Conservation (phyloP, 2,113 vertebrate genomes). For the Globicephala melas region DNA sequence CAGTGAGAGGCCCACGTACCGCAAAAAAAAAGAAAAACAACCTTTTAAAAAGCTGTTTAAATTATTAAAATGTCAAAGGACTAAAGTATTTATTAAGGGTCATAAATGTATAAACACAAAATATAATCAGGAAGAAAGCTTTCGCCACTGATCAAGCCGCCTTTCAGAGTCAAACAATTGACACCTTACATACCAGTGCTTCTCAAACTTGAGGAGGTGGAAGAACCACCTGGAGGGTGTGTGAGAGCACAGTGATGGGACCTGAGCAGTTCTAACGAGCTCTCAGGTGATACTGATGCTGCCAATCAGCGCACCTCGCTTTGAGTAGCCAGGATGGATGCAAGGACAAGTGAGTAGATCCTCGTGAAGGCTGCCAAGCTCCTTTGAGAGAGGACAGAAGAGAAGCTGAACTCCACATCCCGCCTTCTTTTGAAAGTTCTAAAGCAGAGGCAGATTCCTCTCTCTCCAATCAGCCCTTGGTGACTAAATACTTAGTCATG, state of each 20-base stretch:
- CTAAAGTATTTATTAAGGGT: background rate
- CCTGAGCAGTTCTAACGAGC: background rate
- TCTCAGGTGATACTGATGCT: background rate
- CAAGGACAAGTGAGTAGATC: fast-evolving
- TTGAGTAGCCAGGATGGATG: background rate
- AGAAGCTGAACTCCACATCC: background rate
- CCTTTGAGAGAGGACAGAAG: background rate
- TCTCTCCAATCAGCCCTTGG: background rate
- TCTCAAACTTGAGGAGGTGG: background rate
- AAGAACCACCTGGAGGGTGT: background rate
- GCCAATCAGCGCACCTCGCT: background rate
- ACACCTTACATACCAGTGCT: background rate
- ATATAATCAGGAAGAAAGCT: background rate
- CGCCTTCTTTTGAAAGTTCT: background rate
- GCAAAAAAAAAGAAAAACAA: no score
- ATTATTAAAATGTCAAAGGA: background rate
- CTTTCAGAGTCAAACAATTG: background rate
- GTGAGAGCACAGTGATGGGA: background rate
- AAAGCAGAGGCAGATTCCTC: background rate
- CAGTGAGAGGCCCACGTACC: no score
- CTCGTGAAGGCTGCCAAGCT: background rate
- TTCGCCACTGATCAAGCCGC: background rate
- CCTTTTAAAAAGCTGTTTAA: background rate
- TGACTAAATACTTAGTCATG: background rate
- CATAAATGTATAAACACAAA: background rate